Evolutionary conservation across 2,797 vertebrate species (phyloP).

Genomic region (Myotis planiceps): DNA sequence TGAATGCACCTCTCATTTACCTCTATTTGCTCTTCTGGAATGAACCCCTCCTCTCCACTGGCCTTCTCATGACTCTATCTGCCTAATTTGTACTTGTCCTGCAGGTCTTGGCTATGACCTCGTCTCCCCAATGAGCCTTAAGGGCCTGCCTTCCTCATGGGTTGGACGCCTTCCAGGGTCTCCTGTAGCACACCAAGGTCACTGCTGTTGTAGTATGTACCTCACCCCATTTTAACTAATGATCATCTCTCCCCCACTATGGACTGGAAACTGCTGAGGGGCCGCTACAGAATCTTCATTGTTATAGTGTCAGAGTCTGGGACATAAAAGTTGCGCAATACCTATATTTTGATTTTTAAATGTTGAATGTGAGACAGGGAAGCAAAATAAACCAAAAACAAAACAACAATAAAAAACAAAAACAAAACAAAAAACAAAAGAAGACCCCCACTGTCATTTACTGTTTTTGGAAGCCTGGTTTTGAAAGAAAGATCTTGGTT

Average conservation of each 20-base stretch:
- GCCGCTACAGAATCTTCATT: background rate
- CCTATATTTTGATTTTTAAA: background rate
- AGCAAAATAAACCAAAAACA: background rate
- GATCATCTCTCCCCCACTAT: background rate
- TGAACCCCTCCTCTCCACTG: background rate
- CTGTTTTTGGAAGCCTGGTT: background rate
- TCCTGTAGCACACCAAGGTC: background rate
- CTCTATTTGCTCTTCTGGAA: background rate
- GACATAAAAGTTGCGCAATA: background rate
- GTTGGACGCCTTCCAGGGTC: no score
- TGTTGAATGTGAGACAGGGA: background rate
- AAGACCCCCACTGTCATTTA: background rate
- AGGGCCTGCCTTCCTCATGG: background rate
- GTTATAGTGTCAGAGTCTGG: background rate
- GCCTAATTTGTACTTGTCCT: background rate
- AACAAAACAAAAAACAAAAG: background rate
- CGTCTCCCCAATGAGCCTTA: background rate
- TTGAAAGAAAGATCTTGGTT: background rate
- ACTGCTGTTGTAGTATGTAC: rapidly evolving
- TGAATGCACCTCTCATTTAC: background rate
- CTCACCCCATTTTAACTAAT: background rate
- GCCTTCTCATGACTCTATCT: background rate
- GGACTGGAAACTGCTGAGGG: background rate
- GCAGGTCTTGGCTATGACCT: background rate
- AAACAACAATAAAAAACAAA: background rate